phyloP scores from a whole-genome alignment of 2,888 invertebrate genomes.

The Sepioteuthis lessoniana region DNA sequence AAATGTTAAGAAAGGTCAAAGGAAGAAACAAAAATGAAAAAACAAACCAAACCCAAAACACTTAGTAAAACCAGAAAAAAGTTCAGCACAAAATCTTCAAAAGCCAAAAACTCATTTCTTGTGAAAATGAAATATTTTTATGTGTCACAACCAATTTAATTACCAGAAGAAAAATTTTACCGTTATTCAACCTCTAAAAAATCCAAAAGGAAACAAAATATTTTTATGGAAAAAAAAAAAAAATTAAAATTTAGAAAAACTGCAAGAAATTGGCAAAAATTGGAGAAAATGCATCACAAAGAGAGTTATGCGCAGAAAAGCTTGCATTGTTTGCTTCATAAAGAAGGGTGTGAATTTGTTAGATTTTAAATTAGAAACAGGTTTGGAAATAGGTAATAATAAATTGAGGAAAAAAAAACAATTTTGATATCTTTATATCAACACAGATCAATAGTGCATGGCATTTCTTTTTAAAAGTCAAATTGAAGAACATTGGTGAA shows the following conservation, averaged over 20 bases:
- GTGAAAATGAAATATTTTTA: background rate
- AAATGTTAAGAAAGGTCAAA: background rate
- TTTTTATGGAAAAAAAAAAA: background rate
- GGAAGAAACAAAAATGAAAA: background rate
- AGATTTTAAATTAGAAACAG: background rate
- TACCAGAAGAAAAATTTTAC: background rate
- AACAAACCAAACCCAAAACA: background rate
- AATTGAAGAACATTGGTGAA: background rate
- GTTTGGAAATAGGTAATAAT: background rate
- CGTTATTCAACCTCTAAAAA: background rate
- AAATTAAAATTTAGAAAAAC: background rate
- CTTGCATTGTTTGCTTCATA: background rate
- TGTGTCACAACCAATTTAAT: background rate
- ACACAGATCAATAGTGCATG: background rate
- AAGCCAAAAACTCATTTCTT: background rate
- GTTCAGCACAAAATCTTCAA: conserved; percentile 23
- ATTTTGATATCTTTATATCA: background rate
- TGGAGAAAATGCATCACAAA: background rate
- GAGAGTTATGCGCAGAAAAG: background rate
- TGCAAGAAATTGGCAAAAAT: background rate
- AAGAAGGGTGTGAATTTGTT: background rate
- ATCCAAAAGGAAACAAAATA: background rate
- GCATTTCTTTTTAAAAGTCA: background rate
- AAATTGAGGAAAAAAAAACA: background rate
- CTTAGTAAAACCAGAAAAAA: background rate